These are phyloP conservation scores for Apeltes quadracus DNA, from an alignment of 2,113 vertebrate species.

Conservation along the genomic window DNA sequence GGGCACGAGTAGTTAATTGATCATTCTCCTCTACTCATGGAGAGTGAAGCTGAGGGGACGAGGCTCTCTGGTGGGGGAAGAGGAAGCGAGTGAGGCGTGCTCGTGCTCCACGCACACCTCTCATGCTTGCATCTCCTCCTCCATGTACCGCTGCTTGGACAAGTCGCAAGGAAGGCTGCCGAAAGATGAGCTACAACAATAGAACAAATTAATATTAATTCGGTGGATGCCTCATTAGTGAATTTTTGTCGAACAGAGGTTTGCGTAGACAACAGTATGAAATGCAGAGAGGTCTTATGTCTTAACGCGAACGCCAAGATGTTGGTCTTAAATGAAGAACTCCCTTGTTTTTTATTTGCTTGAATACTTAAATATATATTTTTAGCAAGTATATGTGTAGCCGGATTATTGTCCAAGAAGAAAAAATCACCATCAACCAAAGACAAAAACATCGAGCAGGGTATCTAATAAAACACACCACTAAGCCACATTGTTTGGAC, in stretches of 20 bases:
- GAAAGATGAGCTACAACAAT: constrained; percentile 4
- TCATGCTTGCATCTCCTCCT: neutral
- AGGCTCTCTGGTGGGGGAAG: constrained; percentile 42
- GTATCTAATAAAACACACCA: neutral
- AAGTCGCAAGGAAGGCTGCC: neutral
- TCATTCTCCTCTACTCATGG: constrained; percentile 43
- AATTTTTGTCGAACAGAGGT: neutral
- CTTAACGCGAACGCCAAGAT: neutral
- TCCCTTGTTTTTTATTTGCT: neutral
- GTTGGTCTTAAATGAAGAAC: neutral
- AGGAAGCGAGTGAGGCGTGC: constrained; percentile 23
- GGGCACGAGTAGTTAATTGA: constrained; percentile 67
- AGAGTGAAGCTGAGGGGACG: constrained; percentile 36
- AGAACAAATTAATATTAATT: neutral
- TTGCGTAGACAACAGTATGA: neutral
- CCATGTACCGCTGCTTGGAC: constrained; percentile 8
- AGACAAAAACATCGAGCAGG: neutral
- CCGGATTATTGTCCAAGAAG: neutral
- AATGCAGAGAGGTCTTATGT: neutral
- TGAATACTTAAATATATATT: neutral
- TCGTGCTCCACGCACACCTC: neutral
- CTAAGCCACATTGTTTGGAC: neutral
- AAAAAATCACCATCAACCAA: neutral
- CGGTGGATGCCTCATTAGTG: constrained; percentile 4
- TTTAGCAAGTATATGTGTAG: neutral